Evolutionary conservation across 2,888 invertebrate genomes (phyloP), one percentile per base, ranked within the genome.

Genomic region (Chromoteleia sp.): DNA sequence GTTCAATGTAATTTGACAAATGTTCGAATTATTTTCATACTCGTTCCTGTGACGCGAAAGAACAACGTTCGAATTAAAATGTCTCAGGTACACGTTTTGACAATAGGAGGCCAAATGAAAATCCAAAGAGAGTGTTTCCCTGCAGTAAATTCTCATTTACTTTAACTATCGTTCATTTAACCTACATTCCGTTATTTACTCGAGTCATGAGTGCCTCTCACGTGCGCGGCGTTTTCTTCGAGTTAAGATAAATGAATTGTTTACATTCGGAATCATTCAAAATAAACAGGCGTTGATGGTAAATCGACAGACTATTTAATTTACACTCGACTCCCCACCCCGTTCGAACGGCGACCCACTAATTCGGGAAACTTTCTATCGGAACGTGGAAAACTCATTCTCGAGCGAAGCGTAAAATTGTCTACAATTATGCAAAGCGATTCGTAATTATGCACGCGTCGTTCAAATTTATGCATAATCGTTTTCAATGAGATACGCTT

Each of bases 111-210:
- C 12, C 48, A 50, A 52, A 25, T 25, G 43, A 63, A 65, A 52
- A 65, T 50, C 10, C 65, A 1, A 30, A 17, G 10, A 50, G 50
- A 10, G 33, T 21, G 4, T 52, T 41, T 19, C 14, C 3, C 21
- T 10, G 33, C 70, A 43, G 67, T 54, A 36, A 58, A 70, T 70
- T 58, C 45, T 30, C 70, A 36, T 45, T 58, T 36, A 58, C 36
- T 59, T 50, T 17, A 25, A 25, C 58, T 17, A 33, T 56, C 59
- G 39, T 48, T 48, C 39, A 50, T 59, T 70, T 70, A 70, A 70
- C 70, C 70, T 59, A 70, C 39, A 58, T 70, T 70, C 59, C 5
- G 48, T 36, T 70, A 58, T 70, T 70, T 54, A 33, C 58, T 48
- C 15, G 21, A 68, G 45, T 43, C 67, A n/a, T 19, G 50, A 68